Base-by-base conservation (phyloP, 2,113 vertebrate species). In the Tauraco erythrolophus region DNA sequence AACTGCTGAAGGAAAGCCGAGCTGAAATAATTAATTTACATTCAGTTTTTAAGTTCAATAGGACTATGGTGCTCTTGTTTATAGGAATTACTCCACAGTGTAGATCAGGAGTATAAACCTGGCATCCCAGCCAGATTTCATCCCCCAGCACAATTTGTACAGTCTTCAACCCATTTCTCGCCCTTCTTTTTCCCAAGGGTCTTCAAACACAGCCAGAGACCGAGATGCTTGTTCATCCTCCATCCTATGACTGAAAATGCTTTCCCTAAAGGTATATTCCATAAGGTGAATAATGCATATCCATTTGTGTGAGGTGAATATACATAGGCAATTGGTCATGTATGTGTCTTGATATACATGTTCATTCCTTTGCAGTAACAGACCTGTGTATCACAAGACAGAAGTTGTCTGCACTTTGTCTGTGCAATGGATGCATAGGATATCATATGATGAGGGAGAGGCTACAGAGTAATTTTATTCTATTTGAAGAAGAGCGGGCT, bases 321-420 rank as follows among this genome's bases (percentile, higher is more conserved):
- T 43, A n/a, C 0, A 3, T 14, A 57, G 35, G 21, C 30, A 33
- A 74, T 82, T 85, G 33, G 31, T 21, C n/a, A 35, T 14, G 1
- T 25, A 1, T 45, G 19, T 64, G 43, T 37, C 53, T 37, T 33
- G 25, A 53, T 14, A 28, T 9, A 51, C 28, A 2, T 5, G 8
- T 15, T 43, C 57, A 68, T 13, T 81, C 62, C 53, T 58, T 72
- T 68, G 18, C 30, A 71, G 62, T 14, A 22, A 19, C 23, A 61
- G 25, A 24, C 0, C 0, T 7, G 30, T 61, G 68, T 80, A 0
- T 57, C 53, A 80, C 46, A 71, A 84, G 37, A 53, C 0, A 10
- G 27, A 80, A 6, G 35, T 25, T 81, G n/a, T 48, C 48, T 71
- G 23, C 24, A 27, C 16, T 84, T 53, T 62, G 14, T 24, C 6